phyloP scores from a whole-genome alignment of 2,888 invertebrate species.

The Troides oblongomaculatus region DNA sequence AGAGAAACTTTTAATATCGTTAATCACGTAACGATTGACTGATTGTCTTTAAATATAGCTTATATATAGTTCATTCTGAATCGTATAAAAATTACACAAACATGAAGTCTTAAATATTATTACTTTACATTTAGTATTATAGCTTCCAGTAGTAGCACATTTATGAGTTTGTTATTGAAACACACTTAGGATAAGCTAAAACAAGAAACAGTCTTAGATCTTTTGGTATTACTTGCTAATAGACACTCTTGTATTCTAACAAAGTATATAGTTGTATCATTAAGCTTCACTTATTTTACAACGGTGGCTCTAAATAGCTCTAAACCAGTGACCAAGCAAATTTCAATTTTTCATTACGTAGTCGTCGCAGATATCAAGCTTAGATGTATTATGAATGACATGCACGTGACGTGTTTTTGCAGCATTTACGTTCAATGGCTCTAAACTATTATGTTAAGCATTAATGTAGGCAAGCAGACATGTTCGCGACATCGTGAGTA shows the following conservation, averaged over 20 bases:
- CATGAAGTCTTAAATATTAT: neutral
- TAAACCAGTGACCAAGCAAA: slow-evolving; percentile 26
- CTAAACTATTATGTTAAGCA: slow-evolving; percentile 27
- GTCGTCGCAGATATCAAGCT: slow-evolving; percentile 52
- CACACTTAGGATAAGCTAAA: no score
- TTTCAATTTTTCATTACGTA: slow-evolving; percentile 40
- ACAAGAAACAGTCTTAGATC: neutral
- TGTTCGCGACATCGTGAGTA: slow-evolving; percentile 25
- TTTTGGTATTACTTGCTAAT: neutral
- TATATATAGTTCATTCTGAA: neutral
- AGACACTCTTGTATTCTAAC: neutral
- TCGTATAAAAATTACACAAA: neutral
- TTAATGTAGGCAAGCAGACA: slow-evolving; percentile 31
- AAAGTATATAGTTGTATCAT: slow-evolving; percentile 3
- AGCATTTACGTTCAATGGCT: slow-evolving; percentile 39
- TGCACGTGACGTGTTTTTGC: slow-evolving; percentile 53
- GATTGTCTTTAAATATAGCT: neutral
- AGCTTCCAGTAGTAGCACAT: no score
- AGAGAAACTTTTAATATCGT: slow-evolving; percentile 32
- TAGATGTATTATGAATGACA: slow-evolving; percentile 63
- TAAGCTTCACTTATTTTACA: neutral
- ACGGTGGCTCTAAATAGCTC: neutral
- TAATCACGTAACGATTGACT: slow-evolving; percentile 3
- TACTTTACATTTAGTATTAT: neutral
- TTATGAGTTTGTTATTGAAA: no score